Evolutionary conservation across 2,888 invertebrate genomes (phyloP), one percentile per base, ranked within the genome.

Genomic region (Limnephilus marmoratus): DNA sequence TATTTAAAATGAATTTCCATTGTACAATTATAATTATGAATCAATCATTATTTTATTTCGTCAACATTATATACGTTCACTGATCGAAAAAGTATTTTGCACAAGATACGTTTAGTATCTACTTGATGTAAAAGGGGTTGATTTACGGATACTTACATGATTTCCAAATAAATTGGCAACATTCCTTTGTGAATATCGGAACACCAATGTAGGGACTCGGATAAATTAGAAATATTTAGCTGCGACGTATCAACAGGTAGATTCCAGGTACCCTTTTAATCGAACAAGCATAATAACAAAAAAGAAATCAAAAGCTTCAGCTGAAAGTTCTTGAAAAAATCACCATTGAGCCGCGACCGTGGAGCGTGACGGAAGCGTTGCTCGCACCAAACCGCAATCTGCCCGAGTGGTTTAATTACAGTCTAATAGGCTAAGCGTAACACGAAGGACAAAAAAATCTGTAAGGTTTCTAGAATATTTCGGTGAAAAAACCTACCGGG

Each of bases 381-480:
- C 91, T 86, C 80, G 85, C 81, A 81, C 89, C 91, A 90, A 90
- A 93, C 93, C 93, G 88, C 93, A 93, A 92, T 90, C 93, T 93
- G 92, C 92, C 93, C 92, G 93, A 92, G 93, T 91, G 92, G 92
- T 93, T 93, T 93, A 93, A 93, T 93, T 93, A 93, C 93, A 92
- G 83, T 90, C 93, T 92, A 92, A 93, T 93, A 93, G 93, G 92
- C 93, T 93, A 93, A 91, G 93, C 93, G 92, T 93, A 93, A 93
- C 93, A 93, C 93, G 90, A 91, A 83, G 86, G 80, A 92, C 91
- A 92, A 93, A 92, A 92, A 91, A 93, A 93, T 49, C 92, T 93
- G 90, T 93, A 90, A 85, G 82, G 92, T 93, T 93, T 93, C 93
- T 91, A 85, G 85, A 93, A 91, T 90, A 90, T 91, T 86, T 92